Conservation (phyloP, 2,113 vertebrate genomes). For the Prunella fulvescens region DNA sequence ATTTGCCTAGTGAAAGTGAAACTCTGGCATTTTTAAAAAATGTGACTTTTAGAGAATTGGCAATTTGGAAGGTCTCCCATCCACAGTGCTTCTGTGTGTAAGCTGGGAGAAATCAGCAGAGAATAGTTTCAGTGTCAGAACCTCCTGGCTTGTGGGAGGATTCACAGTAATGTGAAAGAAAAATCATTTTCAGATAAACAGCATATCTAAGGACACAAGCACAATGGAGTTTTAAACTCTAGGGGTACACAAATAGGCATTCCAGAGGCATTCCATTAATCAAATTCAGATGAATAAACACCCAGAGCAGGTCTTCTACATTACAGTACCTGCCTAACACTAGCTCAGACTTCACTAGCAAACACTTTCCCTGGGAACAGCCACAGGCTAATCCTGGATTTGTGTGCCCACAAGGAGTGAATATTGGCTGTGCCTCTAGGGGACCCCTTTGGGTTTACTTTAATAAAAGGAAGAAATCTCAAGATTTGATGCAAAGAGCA, state of each 20-base stretch:
- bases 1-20: neutral
- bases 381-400: conserved; percentile 21
- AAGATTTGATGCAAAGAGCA: conserved; percentile 41
- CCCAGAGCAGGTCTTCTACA: neutral
- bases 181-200: neutral
- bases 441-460: conserved; percentile 43
- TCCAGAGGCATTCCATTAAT: neutral
- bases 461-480: conserved; percentile 37
- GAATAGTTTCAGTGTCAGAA: neutral
- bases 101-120: neutral
- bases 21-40: neutral
- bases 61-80: neutral
- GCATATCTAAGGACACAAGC: neutral
- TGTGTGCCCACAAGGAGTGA: conserved; percentile 37
- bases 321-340: neutral
- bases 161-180: neutral
- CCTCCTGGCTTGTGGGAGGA: neutral
- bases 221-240: neutral
- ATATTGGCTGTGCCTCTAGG: conserved; percentile 42
- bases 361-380: conserved; percentile 4
- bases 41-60: neutral
- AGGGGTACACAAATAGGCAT: neutral
- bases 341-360: neutral
- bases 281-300: neutral
- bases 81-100: neutral